phyloP scores from a whole-genome alignment of 2,113 vertebrate species.

The Saimiri boliviensis region DNA sequence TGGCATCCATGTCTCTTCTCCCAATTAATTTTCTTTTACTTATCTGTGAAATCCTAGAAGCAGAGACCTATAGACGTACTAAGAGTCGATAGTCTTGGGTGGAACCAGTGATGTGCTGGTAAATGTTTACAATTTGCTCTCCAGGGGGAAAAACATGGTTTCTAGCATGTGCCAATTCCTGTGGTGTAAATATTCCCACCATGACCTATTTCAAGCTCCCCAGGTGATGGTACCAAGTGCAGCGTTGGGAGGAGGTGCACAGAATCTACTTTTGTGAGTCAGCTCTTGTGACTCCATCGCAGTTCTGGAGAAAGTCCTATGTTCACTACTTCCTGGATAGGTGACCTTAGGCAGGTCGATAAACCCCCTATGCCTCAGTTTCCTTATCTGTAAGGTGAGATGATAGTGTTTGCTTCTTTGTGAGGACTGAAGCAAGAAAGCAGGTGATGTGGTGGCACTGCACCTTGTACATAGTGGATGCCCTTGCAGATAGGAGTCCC shows the following conservation, averaged over 20 bases:
- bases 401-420: background rate
- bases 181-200: background rate
- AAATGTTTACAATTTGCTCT: background rate
- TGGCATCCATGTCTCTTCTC: slow-evolving; percentile 37
- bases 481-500: background rate
- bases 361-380: background rate
- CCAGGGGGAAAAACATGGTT: background rate
- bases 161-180: background rate
- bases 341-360: background rate
- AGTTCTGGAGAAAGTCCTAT: background rate
- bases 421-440: background rate
- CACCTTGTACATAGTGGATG: background rate
- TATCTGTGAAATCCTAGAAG: slow-evolving; percentile 33
- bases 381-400: background rate
- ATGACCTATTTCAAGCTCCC: background rate
- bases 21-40: slow-evolving; percentile 40
- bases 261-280: fast-evolving
- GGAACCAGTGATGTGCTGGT: background rate
- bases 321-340: background rate
- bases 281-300: background rate
- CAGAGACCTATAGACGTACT: background rate
- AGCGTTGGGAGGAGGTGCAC: background rate
- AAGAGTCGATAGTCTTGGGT: background rate
- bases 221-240: background rate
- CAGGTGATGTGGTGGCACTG: background rate